Base-by-base conservation (phyloP, 2,888 invertebrate species). In the Mylabris sibirica region DNA sequence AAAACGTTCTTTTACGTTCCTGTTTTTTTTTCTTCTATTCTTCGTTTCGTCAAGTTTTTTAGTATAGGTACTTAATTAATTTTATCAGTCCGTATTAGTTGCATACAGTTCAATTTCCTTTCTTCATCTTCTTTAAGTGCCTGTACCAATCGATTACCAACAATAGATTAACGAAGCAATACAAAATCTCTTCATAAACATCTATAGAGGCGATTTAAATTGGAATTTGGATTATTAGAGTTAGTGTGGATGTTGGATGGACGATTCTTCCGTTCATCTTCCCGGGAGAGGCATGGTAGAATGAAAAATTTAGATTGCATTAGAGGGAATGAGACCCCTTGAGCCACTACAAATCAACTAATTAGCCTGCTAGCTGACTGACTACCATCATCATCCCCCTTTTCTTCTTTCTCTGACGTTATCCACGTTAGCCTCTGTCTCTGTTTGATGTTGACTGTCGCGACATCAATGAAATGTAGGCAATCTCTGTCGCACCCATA, bases 241-340 rank as follows among this genome's bases (percentile, higher is more conserved):
- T 34, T 35, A 57, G 57, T 57, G 57, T 57, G 57, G 57, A 38
- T 61, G 60, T 61, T 41, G 72, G 68, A 65, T 72, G 70, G 77
- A 74, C 77, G 78, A 81, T 82, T 82, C 83, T 83, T 83, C 80
- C 79, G 77, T 74, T 77, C 68, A 72, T 57, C 79, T 81, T 81
- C 79, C 81, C 78, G 77, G 72, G 78, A 78, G 80, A 78, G 81
- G 78, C 76, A 76, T 76, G 75, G 74, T 76, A 80, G 80, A 84
- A 84, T 84, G 85, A 85, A 85, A 84, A 86, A 86, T 86, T 86
- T 85, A 85, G 84, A 86, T 86, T 86, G 84, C 85, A 85, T 85
- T 84, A 84, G 83, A 84, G 83, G 84, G 82, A 82, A 82, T 82
- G 83, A 80, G 81, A 79, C 84, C 84, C 84, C 83, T 84, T 81